A percentile compares a stretch with the other conserved stretches of the same genome.
Conservation (phyloP, 1,140 invertebrate species). For the Cydia splendana region DNA sequence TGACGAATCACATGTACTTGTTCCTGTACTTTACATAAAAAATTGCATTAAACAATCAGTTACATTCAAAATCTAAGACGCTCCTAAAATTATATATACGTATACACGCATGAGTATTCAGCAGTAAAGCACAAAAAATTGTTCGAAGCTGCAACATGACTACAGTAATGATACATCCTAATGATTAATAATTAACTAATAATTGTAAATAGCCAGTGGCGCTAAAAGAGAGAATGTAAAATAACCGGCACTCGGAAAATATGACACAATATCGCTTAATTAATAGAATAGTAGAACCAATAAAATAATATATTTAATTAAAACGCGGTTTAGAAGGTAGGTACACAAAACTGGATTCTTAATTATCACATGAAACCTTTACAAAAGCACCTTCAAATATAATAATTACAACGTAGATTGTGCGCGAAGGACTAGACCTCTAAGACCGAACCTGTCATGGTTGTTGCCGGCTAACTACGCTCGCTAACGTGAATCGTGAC, state of each 20-base stretch:
- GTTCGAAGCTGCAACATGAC: constrained; percentile 78
- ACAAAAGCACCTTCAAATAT: constrained; percentile 69
- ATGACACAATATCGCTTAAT: constrained; percentile 73
- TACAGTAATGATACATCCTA: constrained; percentile 55
- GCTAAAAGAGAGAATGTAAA: constrained; percentile 66
- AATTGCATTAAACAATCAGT: constrained; percentile 68
- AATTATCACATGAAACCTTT: constrained; percentile 69
- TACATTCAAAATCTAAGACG: constrained; percentile 64
- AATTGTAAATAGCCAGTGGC: constrained; percentile 72
- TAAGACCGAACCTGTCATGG: constrained; percentile 61
- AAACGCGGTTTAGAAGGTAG: constrained; percentile 53
- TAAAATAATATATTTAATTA: constrained; percentile 52
- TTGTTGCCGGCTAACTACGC: constrained; percentile 43
- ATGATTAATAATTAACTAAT: constrained; percentile 47
- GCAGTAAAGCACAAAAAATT: constrained; percentile 76
- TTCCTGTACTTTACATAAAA: constrained; percentile 74
- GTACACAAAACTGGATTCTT: constrained; percentile 58
- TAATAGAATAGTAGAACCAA: constrained; percentile 45
- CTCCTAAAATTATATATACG: constrained; percentile 59
- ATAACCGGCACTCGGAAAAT: constrained; percentile 62
- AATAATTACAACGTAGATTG: constrained; percentile 57
- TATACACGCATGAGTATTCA: constrained; percentile 78
- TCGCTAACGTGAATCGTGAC: not conserved
- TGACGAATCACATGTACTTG: constrained; percentile 76
- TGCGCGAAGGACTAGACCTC: constrained; percentile 77